Evolutionary conservation across 2,113 vertebrate species (phyloP).

Genomic region (Ia io): DNA sequence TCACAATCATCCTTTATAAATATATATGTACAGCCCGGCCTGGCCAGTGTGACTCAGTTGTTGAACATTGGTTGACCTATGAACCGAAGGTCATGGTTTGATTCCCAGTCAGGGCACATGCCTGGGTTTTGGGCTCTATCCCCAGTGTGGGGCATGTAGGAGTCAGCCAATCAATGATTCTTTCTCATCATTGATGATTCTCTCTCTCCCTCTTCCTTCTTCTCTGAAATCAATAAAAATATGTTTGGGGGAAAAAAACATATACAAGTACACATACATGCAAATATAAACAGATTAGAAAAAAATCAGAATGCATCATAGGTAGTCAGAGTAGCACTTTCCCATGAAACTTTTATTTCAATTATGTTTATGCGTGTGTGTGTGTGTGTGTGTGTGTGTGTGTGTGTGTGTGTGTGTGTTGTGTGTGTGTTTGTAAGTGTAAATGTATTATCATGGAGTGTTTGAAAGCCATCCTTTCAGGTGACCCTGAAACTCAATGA

Average conservation of each 20-base stretch:
- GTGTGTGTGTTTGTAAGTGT: background rate
- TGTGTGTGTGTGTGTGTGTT: background rate
- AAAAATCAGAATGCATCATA: background rate
- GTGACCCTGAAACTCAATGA: background rate
- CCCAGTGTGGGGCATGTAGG: too few species aligned
- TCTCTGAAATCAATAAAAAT: too few species aligned
- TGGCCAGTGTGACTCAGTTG: too few species aligned
- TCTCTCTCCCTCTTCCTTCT: too few species aligned
- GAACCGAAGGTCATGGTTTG: too few species aligned
- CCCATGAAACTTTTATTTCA: background rate
- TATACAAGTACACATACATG: too few species aligned
- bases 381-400: background rate
- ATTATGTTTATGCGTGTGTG: background rate
- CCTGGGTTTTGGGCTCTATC: too few species aligned
- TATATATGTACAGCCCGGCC: too few species aligned
- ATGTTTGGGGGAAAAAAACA: background rate
- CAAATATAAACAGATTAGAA: background rate
- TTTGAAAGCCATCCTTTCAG: background rate
- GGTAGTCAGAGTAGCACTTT: background rate
- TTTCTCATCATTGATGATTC: too few species aligned
- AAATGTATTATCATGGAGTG: background rate
- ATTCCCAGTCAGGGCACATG: too few species aligned
- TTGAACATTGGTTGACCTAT: too few species aligned
- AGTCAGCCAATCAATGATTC: too few species aligned
- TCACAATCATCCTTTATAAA: background rate